These are phyloP conservation scores for Fulica atra DNA, from an alignment of 2,113 vertebrate species.

Conservation along the genomic window DNA sequence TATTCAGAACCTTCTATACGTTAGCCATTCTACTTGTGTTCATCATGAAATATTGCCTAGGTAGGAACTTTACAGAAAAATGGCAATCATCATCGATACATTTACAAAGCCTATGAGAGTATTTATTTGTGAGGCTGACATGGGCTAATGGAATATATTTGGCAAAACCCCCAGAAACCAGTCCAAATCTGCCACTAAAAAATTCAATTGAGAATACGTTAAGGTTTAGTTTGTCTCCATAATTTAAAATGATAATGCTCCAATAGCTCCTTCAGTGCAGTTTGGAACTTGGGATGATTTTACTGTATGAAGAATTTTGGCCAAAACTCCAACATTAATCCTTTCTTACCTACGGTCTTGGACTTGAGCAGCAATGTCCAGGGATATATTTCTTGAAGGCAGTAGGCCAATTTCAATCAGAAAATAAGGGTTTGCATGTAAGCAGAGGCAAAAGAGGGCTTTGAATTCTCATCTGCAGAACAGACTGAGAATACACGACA, in stretches of 20 bases:
- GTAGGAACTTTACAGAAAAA: not conserved
- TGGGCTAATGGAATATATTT: not conserved
- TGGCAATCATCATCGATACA: not conserved
- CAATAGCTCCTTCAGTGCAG: not conserved
- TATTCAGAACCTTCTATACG: not conserved
- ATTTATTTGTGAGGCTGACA: not conserved
- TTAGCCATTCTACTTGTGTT: accelerated
- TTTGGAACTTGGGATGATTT: not conserved
- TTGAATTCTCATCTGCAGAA: not conserved
- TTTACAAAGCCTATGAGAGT: not conserved
- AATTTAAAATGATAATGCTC: not conserved
- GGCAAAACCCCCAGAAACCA: not conserved
- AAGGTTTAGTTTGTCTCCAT: not conserved
- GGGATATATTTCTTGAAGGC: not conserved
- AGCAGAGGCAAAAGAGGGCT: not conserved
- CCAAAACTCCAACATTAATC: not conserved
- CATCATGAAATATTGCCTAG: not conserved
- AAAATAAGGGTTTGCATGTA: not conserved
- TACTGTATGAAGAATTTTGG: not conserved
- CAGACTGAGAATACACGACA: not conserved
- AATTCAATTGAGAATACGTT: not conserved
- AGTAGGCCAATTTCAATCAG: not conserved
- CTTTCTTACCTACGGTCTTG: not conserved
- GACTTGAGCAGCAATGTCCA: not conserved
- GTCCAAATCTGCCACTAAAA: not conserved